A percentile compares a stretch with the other conserved stretches of the same genome.
These are phyloP conservation scores for Caenorhabditis wallacei DNA, from an alignment of 2,888 invertebrate species.

Conservation along the genomic window DNA sequence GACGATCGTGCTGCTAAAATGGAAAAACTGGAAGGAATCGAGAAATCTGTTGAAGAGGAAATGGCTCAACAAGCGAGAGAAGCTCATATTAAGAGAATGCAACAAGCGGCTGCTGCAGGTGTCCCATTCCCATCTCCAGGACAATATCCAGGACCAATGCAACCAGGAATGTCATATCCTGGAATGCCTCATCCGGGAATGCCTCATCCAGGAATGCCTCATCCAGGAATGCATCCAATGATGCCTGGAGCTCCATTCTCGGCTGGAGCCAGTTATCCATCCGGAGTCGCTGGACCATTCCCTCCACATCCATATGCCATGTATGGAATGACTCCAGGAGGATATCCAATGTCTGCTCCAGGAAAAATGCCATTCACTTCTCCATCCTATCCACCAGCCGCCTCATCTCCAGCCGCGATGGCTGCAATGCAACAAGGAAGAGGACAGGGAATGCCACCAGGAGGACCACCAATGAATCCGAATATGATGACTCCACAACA, in stretches of 20 bases:
- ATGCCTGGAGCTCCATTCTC: conserved; percentile 40
- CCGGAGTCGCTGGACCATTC: conserved; percentile 24
- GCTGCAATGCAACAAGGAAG: conserved; percentile 43
- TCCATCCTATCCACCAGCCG: conserved; percentile 30
- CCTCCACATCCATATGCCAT: conserved; percentile 27
- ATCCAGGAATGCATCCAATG: not conserved
- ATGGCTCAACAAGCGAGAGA: conserved; percentile 34
- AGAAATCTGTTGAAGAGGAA: conserved; percentile 49
- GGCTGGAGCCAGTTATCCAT: conserved; percentile 49
- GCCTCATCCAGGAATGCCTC: conserved; percentile 36
- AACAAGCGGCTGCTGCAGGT: conserved; percentile 13
- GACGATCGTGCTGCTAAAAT: conserved; percentile 51
- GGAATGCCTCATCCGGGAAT: conserved; percentile 43
- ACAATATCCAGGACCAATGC: conserved; percentile 48
- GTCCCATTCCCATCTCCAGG: conserved; percentile 48
- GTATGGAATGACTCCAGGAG: conserved; percentile 36
- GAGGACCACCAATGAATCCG: conserved; percentile 5
- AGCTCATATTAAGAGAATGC: conserved; percentile 42
- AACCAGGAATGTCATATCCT: conserved; percentile 33
- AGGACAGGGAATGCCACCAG: conserved; percentile 23
- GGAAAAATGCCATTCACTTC: conserved; percentile 53
- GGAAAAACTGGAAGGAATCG: conserved; percentile 60
- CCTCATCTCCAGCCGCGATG: conserved; percentile 42
- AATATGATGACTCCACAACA: conserved; percentile 51
- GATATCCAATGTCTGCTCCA: conserved; percentile 64